Evolutionary conservation across 2,888 invertebrate genomes (phyloP).

Genomic region (Mongoloraphidia duomilia): DNA sequence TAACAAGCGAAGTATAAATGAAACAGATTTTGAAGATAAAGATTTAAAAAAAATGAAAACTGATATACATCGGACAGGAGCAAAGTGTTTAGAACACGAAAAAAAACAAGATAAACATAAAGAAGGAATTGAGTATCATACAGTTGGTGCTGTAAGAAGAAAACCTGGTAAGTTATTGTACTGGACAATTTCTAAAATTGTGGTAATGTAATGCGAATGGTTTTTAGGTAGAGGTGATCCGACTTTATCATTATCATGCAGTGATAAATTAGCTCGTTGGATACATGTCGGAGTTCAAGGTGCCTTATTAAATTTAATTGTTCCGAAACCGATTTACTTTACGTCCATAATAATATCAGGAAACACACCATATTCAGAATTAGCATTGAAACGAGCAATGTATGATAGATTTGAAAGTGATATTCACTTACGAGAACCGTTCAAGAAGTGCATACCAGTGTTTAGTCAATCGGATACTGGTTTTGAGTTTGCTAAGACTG

Average conservation of each 20-base stretch:
- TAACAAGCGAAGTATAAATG: slow-evolving; percentile 13
- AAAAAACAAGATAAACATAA: slow-evolving; percentile 40
- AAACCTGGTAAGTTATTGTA: slow-evolving; percentile 54
- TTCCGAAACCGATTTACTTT: slow-evolving; percentile 53
- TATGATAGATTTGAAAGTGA: slow-evolving; percentile 24
- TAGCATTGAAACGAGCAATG: slow-evolving; percentile 34
- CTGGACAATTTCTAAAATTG: background rate
- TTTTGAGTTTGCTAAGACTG: slow-evolving; percentile 31
- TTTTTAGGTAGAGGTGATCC: slow-evolving; percentile 58
- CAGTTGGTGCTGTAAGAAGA: slow-evolving; percentile 56
- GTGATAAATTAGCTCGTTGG: slow-evolving; percentile 89
- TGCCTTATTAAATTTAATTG: slow-evolving; percentile 52
- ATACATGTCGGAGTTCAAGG: slow-evolving; percentile 75
- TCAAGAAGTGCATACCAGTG: slow-evolving; percentile 17
- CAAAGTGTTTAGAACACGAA: slow-evolving; percentile 55
- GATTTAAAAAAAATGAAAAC: slow-evolving; percentile 18
- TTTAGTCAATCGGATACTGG: slow-evolving; percentile 24
- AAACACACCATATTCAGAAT: slow-evolving; percentile 43
- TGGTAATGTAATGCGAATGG: background rate
- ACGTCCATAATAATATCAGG: slow-evolving; percentile 56
- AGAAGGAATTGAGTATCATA: slow-evolving; percentile 48
- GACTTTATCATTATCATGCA: slow-evolving; percentile 82
- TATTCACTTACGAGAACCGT: slow-evolving; percentile 15
- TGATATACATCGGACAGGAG: slow-evolving; percentile 69
- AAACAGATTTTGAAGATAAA: slow-evolving; percentile 18